Conservation (phyloP, 2,113 vertebrate species). For the Apus apus region DNA sequence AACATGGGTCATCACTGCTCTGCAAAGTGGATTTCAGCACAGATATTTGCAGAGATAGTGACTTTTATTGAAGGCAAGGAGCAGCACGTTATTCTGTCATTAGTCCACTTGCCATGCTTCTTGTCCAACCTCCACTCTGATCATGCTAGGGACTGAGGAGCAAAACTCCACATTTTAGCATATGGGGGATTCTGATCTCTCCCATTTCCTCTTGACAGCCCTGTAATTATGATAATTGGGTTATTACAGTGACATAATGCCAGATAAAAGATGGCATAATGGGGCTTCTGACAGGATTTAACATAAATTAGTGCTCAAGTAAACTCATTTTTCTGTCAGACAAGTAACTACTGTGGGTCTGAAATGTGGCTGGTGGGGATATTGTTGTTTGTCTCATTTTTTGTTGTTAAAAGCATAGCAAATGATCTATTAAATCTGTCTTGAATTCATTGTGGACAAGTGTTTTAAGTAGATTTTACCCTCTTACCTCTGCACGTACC, state of each 20-base stretch:
- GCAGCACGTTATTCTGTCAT: neutral
- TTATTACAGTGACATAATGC: conserved; percentile 63
- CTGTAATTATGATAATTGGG: conserved; percentile 58
- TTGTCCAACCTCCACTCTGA: neutral
- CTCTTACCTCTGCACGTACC: neutral
- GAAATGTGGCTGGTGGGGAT: neutral
- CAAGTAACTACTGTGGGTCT: neutral
- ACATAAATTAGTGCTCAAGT: conserved; percentile 7
- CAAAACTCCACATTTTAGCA: neutral
- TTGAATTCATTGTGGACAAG: neutral
- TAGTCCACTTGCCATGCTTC: neutral
- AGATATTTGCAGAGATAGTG: neutral
- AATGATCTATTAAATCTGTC: neutral
- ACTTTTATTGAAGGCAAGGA: neutral
- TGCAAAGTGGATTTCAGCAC: neutral
- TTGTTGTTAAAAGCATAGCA: neutral
- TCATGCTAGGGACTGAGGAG: neutral
- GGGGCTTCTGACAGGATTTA: conserved; percentile 39
- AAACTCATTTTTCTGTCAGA: conserved; percentile 27
- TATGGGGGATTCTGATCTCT: neutral
- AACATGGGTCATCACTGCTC: neutral
- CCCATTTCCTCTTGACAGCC: neutral
- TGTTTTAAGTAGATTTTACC: neutral
- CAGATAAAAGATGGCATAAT: conserved; percentile 39
- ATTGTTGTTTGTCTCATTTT: neutral